Evolutionary conservation across 2,797 vertebrate species (phyloP), one percentile per base, ranked within the genome.

Genomic region (Astyanax mexicanus): DNA sequence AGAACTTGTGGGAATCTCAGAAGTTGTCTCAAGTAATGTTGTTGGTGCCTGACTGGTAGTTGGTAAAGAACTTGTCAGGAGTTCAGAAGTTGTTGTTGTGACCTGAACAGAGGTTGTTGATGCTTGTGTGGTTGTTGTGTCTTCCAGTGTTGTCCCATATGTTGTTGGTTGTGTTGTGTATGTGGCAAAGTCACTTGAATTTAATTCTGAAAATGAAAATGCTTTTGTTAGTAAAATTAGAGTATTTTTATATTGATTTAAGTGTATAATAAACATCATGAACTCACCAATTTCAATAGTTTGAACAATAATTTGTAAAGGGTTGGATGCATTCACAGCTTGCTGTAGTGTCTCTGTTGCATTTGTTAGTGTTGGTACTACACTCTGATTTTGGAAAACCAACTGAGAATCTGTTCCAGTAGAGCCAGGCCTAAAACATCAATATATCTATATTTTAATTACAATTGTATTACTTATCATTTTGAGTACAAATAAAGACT

Each of bases 381-480:
- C 65, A 11, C 74, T 65, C 74, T 77, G 42, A n/a, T 77, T 82
- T 13, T 7, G 2, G 32, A 82, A 82, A 29, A 74, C 42, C 37
- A 82, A 23, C 3, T 61, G 32, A 17, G 40, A 12, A 2, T 70
- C 35, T 5, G 57, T 38, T 4, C 25, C 54, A 21, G 75, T 51
- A 45, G 75, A 78, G 17, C 80, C 72, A n/a, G 9, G n/a, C 60
- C 80, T 81, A 67, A 37, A 2, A 38, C 27, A 45, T 52, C 44
- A 38, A 10, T 4, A 21, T 15, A n/a, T n/a, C n/a, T n/a, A n/a
- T n/a, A n/a, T n/a, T n/a, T n/a, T n/a, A n/a, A n/a, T n/a, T n/a
- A n/a, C n/a, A n/a, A n/a, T n/a, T n/a, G n/a, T n/a, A n/a, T n/a
- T 11, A 5, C 0, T 17, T 21, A 25, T 12, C n/a, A 44, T 0